phyloP scores from a whole-genome alignment of 2,888 invertebrate genomes.

The Hypomecis punctinalis region DNA sequence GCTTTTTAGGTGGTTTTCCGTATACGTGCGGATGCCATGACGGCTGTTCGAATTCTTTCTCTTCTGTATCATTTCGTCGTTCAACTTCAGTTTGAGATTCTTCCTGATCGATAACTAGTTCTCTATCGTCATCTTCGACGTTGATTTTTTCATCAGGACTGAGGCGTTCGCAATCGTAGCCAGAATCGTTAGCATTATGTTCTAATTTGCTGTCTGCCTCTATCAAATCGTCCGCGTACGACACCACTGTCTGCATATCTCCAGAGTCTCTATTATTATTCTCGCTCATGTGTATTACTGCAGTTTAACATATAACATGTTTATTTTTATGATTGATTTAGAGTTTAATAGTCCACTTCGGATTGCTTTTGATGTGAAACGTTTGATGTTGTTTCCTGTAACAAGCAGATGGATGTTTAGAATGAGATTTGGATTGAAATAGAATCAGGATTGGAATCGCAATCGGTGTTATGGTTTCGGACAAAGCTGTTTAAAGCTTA shows the following conservation, averaged over 20 bases:
- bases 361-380: constrained; percentile 43
- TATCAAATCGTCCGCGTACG: constrained; percentile 65
- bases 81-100: constrained; percentile 49
- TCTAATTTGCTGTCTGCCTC: constrained; percentile 58
- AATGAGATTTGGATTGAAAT: constrained; percentile 34
- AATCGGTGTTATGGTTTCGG: constrained; percentile 1
- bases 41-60: constrained; percentile 57
- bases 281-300: constrained; percentile 74
- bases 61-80: constrained; percentile 40
- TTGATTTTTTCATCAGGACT: constrained; percentile 68
- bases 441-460: constrained; percentile 28
- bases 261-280: constrained; percentile 47
- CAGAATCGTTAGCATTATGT: constrained; percentile 55
- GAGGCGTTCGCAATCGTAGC: constrained; percentile 59
- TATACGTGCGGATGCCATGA: constrained; percentile 97
- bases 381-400: constrained; percentile 48
- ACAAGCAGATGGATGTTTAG: constrained; percentile 43
- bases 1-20: constrained; percentile 91
- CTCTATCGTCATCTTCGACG: constrained; percentile 66
- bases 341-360: constrained; percentile 65
- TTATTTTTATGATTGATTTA: constrained; percentile 82
- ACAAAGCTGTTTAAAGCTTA: background rate
- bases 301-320: constrained; percentile 70
- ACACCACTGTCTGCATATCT: constrained; percentile 78
- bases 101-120: constrained; percentile 61